Base-by-base conservation (phyloP, 2,797 vertebrate species). In the Mionectes olivaceus region DNA sequence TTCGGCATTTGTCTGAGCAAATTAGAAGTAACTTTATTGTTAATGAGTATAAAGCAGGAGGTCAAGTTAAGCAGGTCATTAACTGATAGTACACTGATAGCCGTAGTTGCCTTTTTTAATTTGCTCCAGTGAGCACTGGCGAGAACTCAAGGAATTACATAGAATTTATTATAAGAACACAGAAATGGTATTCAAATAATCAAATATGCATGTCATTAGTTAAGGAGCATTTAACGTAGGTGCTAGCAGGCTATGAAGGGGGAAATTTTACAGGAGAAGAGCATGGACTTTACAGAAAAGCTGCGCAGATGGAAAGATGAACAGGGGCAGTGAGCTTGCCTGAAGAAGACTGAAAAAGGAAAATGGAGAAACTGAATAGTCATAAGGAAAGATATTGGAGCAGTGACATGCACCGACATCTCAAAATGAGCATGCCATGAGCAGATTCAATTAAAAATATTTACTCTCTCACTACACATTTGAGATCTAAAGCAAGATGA, bases 381-480 rank as follows among this genome's bases (percentile, higher is more conserved):
- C 27, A 11, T 24, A 65, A 35, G 25, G 22, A 83, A 64, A 2
- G 7, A 75, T 47, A 25, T 13, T 68, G 30, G 14, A 55, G 8
- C 19, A 69, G 13, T 35, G 28, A 63, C 33, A 49, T 8, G 24
- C 44, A 81, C 0, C 0, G 30, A 21, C 1, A 3, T 44, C 30
- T 52, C 71, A 43, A 86, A 88, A 77, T 33, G 12, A 90, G 50
- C 3, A 60, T 11, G 28, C 14, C 30, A 63, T 9, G 19, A 71
- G 49, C 5, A 75, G 68, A 75, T 70, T 75, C 24, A 64, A 19
- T 83, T 64, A 50, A 74, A 89, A 92, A 70, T 37, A 80, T 13
- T 68, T 82, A 19, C 14, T 50, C 18, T 63, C 53, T 59, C 13
- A 24, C 15, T 32, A 8, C 1, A 0, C 39, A 4, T 52, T 79